Percentiles rank a stretch among this genome's conserved stretches.
These are phyloP conservation scores for Colletes latitarsis DNA, from an alignment of 1,140 invertebrate genomes.

Conservation along the genomic window DNA sequence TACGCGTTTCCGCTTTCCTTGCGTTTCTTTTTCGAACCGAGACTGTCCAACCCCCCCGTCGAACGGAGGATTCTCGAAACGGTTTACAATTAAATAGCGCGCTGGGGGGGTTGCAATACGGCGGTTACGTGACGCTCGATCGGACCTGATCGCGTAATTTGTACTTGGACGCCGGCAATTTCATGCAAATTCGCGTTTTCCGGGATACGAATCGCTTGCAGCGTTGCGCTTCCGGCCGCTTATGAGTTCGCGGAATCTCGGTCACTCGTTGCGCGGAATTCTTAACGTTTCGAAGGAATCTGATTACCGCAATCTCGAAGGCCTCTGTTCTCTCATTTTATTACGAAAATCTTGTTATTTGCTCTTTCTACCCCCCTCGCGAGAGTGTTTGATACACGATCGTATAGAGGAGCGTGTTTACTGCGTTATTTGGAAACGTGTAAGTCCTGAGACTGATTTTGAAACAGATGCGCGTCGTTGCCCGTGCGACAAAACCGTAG, in stretches of 20 bases:
- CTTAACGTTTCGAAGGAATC: background rate
- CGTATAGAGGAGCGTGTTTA: too few relatives aligned
- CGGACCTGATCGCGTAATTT: conserved; percentile 52
- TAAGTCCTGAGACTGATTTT: too few relatives aligned
- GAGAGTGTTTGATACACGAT: too few relatives aligned
- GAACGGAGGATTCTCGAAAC: conserved; percentile 35
- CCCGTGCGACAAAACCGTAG: too few relatives aligned
- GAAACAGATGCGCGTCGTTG: background rate
- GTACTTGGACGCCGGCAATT: conserved; percentile 22
- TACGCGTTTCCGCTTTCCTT: conserved; percentile 14
- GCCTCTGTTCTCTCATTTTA: too few relatives aligned
- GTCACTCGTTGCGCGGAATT: background rate
- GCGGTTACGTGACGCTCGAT: conserved; percentile 59
- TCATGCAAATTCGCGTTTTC: conserved; percentile 7
- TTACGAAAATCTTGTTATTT: too few relatives aligned
- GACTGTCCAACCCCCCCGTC: conserved; percentile 26
- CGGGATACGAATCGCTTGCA: background rate
- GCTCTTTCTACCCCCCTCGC: too few relatives aligned
- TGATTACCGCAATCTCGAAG: background rate
- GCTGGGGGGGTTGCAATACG: conserved; percentile 43
- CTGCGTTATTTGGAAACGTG: too few relatives aligned
- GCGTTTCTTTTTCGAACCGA: conserved; percentile 13
- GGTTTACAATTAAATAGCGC: conserved; percentile 60
- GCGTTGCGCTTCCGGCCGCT: background rate
- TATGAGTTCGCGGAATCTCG: background rate